Conservation (phyloP, 2,797 vertebrate genomes). For the Lagodon rhomboides region DNA sequence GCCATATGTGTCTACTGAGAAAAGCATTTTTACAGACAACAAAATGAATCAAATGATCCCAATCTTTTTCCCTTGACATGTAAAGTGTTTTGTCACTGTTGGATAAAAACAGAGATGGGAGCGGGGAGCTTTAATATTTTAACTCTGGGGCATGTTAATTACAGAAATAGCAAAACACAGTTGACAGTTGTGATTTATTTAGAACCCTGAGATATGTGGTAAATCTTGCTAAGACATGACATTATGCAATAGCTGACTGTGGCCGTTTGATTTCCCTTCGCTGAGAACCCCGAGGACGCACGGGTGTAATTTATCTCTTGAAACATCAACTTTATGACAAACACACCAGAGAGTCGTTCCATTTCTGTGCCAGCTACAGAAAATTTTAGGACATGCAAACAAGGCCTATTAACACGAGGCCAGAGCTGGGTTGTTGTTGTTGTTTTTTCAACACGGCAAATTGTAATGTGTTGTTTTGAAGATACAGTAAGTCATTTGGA, state of each 20-base stretch:
- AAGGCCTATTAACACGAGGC: constrained; percentile 63
- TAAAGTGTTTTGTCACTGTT: constrained; percentile 51
- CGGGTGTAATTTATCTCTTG: constrained; percentile 77
- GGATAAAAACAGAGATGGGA: constrained; percentile 30
- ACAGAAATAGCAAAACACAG: constrained; percentile 59
- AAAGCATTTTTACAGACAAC: constrained; percentile 21
- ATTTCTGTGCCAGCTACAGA: constrained; percentile 54
- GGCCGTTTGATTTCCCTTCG: constrained; percentile 76
- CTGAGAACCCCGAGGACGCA: constrained; percentile 72
- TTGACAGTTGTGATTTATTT: constrained; percentile 76
- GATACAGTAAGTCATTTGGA: constrained; percentile 42
- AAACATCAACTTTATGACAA: constrained; percentile 81
- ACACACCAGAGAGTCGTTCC: constrained; percentile 64
- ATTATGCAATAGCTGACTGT: constrained; percentile 78
- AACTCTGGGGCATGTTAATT: constrained; percentile 64
- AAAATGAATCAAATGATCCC: constrained; percentile 38
- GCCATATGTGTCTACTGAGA: constrained; percentile 4
- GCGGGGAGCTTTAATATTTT: constrained; percentile 46
- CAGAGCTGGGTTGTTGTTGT: constrained; percentile 6
- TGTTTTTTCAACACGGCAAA: constrained; percentile 1
- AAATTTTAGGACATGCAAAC: constrained; percentile 65
- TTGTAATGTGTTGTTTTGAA: constrained; percentile 52
- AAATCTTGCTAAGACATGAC: constrained; percentile 68
- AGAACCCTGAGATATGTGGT: constrained; percentile 61
- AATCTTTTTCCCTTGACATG: constrained; percentile 35